Base-by-base conservation (phyloP, 2,888 invertebrate species). In the Petrolisthes manimaculis region DNA sequence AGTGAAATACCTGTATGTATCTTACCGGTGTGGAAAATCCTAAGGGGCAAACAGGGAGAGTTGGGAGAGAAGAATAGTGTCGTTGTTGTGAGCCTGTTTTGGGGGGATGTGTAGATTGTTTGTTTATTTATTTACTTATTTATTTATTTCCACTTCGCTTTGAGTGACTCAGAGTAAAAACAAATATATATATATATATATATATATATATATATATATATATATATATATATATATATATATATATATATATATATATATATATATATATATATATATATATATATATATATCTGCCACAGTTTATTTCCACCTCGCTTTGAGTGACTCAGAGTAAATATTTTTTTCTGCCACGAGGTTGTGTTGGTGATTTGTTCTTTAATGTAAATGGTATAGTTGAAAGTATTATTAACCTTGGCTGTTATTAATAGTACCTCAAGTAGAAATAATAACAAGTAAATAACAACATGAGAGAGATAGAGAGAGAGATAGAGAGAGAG, bases 221-320 rank as follows among this genome's bases (percentile, higher is more conserved):
- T 74, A 74, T 74, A 74, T 74, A 74, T 74, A 74, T 74, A 74
- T 74, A 74, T 74, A 74, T 74, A 74, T n/a, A 74, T n/a, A 74
- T n/a, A 74, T n/a, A 74, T n/a, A 74, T n/a, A 74, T n/a, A 74
- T n/a, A 74, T n/a, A 74, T n/a, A 74, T n/a, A 74, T 74, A 74
- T n/a, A 74, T 74, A 74, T 74, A 74, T n/a, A n/a, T n/a, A n/a
- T n/a, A n/a, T n/a, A n/a, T n/a, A n/a, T n/a, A n/a, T n/a, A n/a
- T n/a, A n/a, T n/a, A 12, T 67, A 8, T 67, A 67, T 12, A 67
- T 12, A 14, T 14, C 14, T 67, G 9, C 67, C 14, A 12, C n/a
- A n/a, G n/a, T n/a, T n/a, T n/a, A n/a, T n/a, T n/a, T n/a, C n/a
- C n/a, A n/a, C n/a, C n/a, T n/a, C n/a, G n/a, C n/a, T n/a, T n/a